Evolutionary conservation across 2,113 vertebrate genomes (phyloP).

Genomic region (Nothoprocta pentlandii): DNA sequence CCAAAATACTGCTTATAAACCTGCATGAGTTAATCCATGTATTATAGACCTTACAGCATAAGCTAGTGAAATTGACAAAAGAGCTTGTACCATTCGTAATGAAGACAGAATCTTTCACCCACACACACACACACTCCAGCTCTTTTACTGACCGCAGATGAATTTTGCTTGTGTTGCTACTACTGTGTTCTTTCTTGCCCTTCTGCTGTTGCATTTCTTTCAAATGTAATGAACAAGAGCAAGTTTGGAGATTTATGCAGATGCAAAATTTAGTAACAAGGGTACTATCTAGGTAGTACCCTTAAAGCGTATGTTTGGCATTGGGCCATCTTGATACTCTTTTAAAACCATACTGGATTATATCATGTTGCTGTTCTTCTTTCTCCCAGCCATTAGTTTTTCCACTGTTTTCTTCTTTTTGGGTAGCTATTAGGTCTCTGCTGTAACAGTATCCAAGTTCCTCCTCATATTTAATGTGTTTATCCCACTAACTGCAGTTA

Average conservation of each 20-base stretch:
- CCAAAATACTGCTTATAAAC: not conserved
- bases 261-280: not conserved
- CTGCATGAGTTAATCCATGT: not conserved
- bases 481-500: not conserved
- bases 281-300: not conserved
- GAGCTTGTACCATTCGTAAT: not conserved
- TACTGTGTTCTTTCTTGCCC: not conserved
- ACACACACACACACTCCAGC: not conserved
- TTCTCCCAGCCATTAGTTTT: not conserved
- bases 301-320: not conserved
- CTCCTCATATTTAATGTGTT: not conserved
- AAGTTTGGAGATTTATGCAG: not conserved
- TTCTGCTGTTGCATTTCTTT: not conserved
- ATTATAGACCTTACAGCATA: not conserved
- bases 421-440: not conserved
- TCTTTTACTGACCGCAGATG: not conserved
- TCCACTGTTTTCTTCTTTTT: not conserved
- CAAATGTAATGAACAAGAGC: not conserved
- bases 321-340: not conserved
- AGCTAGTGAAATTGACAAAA: not conserved
- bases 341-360: not conserved
- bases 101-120: fast-evolving
- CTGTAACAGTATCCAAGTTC: not conserved
- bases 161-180: not conserved
- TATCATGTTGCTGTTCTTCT: not conserved